Base-by-base conservation (phyloP, 1,140 invertebrate genomes). In the Acyrthosiphon pisum region DNA sequence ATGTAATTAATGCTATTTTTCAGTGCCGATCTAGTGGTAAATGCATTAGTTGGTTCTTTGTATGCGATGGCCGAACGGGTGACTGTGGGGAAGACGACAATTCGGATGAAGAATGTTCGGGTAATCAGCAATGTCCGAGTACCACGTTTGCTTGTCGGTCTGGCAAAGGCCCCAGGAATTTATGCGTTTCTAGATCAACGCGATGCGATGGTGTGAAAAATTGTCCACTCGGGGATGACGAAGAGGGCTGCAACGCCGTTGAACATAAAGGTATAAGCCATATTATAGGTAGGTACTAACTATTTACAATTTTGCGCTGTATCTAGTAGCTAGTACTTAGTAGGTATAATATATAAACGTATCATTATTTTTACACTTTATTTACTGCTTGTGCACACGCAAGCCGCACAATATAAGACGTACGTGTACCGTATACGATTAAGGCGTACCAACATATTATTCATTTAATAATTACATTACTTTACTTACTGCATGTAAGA, bases 11-110 rank as follows among this genome's bases (percentile, higher is more conserved):
- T 23, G 18, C 53, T 88, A 88, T 41, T 83, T 89, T 93, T 91
- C 81, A 56, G 94, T 98, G 97, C 94, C 96, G 97, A 90, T 97
- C 96, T 93, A 97, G 97, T 93, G 98, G 98, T 1, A 96, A 96
- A 6, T 99, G 98, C 95, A 98, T 99, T 94, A 97, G 97, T 94
- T 97, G 97, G 96, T 98, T 97, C 95, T 99, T 98, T 95, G 97
- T 98, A 0, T 99, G 99, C 95, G 98, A 99, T 95, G 98, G 98
- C n/a, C 96, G 98, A 94, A 96, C 96, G 92, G 91, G 91, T 11
- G 98, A 99, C 95, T 99, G 98, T 95, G 95, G 96, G 7, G 91
- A 93, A 84, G 91, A 86, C 26, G 98, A 99, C 95, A 97, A 97
- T 26, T 97, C 97, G 0, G 98, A 98, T 95, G 98, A 98, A 95